Conservation (phyloP, 2,797 vertebrate genomes). For the Myotis pilosus region DNA sequence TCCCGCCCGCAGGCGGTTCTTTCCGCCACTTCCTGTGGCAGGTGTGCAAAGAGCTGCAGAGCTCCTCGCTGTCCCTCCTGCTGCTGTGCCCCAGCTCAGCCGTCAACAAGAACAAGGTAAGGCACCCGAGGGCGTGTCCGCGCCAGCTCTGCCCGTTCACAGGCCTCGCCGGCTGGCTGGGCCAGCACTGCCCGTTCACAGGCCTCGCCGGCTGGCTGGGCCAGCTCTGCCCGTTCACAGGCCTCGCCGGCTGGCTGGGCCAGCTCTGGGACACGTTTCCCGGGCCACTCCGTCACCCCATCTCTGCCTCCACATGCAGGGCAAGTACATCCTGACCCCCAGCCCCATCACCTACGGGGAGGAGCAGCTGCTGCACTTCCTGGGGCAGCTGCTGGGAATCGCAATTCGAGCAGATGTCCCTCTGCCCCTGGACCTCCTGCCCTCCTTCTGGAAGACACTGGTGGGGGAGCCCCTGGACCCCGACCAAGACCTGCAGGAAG, state of each 20-base stretch:
- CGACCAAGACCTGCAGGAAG: conserved; percentile 94
- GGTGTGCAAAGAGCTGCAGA: conserved; percentile 98
- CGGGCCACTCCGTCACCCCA: accelerated
- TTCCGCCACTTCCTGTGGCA: conserved; percentile 99
- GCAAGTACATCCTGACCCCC: conserved; percentile 95
- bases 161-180: no score
- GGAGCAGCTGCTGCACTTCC: conserved; percentile 97
- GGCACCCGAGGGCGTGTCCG: neutral
- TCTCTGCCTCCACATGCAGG: conserved; percentile 82
- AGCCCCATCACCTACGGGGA: conserved; percentile 96
- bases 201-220: no score
- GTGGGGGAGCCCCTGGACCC: conserved; percentile 92
- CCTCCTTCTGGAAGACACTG: conserved; percentile 97
- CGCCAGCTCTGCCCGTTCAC: neutral
- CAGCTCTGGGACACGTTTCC: neutral
- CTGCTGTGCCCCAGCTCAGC: conserved; percentile 95
- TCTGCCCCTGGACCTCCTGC: conserved; percentile 94
- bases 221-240: neutral
- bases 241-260: no score
- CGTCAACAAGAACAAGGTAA: conserved; percentile 97
- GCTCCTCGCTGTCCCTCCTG: conserved; percentile 94
- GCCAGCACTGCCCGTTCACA: neutral
- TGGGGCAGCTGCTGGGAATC: conserved; percentile 96
- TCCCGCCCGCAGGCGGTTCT: conserved; percentile 90
- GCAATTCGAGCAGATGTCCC: conserved; percentile 96